Evolutionary conservation across 1,140 invertebrate genomes (phyloP).

Genomic region (Drosophila paulistorum): DNA sequence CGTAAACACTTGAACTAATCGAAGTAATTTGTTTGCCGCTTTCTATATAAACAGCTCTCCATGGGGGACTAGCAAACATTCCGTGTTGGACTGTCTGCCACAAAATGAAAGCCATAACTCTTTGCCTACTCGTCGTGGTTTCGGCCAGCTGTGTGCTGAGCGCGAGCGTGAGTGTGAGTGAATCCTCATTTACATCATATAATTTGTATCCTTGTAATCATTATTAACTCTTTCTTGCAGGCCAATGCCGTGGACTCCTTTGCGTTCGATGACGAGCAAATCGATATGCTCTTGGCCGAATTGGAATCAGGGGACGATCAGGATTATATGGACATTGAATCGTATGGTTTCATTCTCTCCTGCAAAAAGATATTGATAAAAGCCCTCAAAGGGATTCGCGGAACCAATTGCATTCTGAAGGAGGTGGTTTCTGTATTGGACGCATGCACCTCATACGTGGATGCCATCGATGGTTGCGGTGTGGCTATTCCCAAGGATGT

Average conservation of each 20-base stretch:
- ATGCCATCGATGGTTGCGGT: conserved; percentile 41
- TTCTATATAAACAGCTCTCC: conserved; percentile 48
- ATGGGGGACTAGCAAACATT: conserved; percentile 28
- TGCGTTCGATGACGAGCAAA: conserved; percentile 17
- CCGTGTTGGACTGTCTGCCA: conserved; percentile 16
- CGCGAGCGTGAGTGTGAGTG: conserved; percentile 40
- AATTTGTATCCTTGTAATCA: no score
- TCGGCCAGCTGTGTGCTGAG: conserved; percentile 54
- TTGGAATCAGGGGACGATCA: conserved; percentile 28
- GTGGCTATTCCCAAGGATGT: conserved; percentile 48
- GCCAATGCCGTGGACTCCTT: conserved; percentile 20
- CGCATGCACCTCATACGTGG: conserved; percentile 44
- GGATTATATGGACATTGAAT: conserved; percentile 47
- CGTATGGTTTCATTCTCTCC: conserved; percentile 20
- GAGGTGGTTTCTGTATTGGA: conserved; percentile 31
- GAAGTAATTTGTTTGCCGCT: background rate
- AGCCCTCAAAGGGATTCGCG: conserved; percentile 41
- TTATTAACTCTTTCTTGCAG: background rate
- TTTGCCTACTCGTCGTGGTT: conserved; percentile 50
- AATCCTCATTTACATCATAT: background rate
- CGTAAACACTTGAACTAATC: conserved; percentile 2
- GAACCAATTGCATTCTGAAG: conserved; percentile 55
- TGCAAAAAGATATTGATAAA: conserved; percentile 23
- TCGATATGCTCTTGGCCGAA: conserved; percentile 16
- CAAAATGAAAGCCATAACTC: conserved; percentile 55